Base-by-base conservation (phyloP, 2,113 vertebrate genomes). In the Strix aluco region DNA sequence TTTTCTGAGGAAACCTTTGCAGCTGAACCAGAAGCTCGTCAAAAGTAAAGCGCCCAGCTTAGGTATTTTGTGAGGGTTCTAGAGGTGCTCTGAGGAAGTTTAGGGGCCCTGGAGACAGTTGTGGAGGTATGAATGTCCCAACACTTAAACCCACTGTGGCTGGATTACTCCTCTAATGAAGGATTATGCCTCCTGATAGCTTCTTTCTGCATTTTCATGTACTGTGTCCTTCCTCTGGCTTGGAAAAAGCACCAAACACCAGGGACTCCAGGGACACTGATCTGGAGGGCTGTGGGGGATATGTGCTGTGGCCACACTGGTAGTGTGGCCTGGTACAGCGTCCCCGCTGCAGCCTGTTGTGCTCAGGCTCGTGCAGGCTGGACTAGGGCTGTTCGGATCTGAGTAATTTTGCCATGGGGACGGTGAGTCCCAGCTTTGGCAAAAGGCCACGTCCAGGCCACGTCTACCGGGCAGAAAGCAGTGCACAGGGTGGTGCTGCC, bases 291-390 rank as follows among this genome's bases (percentile, higher is more conserved):
- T 70, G 15, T 25, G 27, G 22, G 13, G 44, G 9, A 5, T 10
- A 23, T 1, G 11, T 11, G 14, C 9, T 26, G n/a, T 22, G 62
- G 44, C 16, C 8, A 10, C 9, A 11, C 26, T 2, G 10, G 44
- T 44, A 15, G 14, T 7, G 10, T 32, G 49, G 23, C n/a, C 38
- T 1, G 0, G 10, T 30, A 36, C 0, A 6, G 34, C 2, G 16
- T 38, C 71, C 4, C 1, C 0, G 0, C 38, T 34, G n/a, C 38
- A 81, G 44, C 59, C 18, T 21, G 21, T 3, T 1, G 7, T 52
- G 58, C 13, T 47, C 30, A 71, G 12, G 34, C 20, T 38, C 0
- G 0, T 12, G 58, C 11, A 38, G n/a, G 40, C 51, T 38, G 69
- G 29, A 20, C 9, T 3, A 34, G 19, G 6, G 27, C 42, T 19